phyloP scores from a whole-genome alignment of 2,888 invertebrate genomes.

The Meta bourneti region DNA sequence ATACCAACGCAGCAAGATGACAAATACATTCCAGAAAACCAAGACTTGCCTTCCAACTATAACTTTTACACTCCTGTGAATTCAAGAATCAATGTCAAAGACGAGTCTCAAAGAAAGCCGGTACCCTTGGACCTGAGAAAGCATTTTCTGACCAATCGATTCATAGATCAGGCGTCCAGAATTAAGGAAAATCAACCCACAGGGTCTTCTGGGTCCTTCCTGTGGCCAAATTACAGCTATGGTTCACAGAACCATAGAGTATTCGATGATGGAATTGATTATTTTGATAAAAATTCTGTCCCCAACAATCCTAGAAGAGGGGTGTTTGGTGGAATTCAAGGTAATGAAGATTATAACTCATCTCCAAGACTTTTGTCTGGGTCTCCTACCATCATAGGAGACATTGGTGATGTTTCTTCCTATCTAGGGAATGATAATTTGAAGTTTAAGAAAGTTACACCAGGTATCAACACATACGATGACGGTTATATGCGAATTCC shows the following conservation, averaged over 20 bases:
- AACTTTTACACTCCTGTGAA: constrained; percentile 21
- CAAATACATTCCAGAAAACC: background rate
- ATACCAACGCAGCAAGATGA: background rate
- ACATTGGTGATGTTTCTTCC: background rate
- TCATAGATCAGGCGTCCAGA: background rate
- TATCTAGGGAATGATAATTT: background rate
- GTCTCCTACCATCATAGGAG: background rate
- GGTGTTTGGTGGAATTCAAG: background rate
- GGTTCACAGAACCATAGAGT: background rate
- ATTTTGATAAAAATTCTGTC: background rate
- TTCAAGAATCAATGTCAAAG: background rate
- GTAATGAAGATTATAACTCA: background rate
- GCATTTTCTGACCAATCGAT: constrained; percentile 1
- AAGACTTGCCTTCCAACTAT: background rate
- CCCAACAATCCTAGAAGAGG: background rate
- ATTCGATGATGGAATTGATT: background rate
- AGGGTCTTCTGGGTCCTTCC: background rate
- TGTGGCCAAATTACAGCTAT: constrained; percentile 16
- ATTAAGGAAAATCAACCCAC: background rate
- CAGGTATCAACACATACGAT: background rate
- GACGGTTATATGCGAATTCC: background rate
- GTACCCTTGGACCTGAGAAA: background rate
- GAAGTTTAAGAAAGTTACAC: background rate
- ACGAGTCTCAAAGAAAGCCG: background rate
- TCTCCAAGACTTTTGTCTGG: background rate